phyloP scores from a whole-genome alignment of 2,797 vertebrate genomes.

The Anas georgica region DNA sequence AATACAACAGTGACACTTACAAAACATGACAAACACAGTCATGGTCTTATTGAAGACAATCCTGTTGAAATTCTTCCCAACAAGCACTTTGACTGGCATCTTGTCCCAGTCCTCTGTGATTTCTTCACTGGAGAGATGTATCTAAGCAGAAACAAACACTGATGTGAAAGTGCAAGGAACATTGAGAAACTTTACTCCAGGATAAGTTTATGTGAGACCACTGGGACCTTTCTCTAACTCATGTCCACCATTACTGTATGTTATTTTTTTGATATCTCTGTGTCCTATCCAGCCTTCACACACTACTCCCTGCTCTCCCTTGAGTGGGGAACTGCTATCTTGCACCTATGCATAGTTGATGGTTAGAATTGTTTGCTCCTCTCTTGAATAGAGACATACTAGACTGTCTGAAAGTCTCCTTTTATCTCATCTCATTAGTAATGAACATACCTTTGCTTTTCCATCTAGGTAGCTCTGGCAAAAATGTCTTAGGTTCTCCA shows the following conservation, averaged over 20 bases:
- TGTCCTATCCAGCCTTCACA: not conserved
- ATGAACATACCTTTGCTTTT: slow-evolving; percentile 85
- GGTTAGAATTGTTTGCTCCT: not conserved
- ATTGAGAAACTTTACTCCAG: not conserved
- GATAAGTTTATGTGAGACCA: not conserved
- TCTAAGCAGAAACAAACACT: slow-evolving; percentile 59
- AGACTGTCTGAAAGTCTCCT: not conserved
- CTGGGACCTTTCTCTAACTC: not conserved
- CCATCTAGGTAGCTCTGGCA: slow-evolving; percentile 83
- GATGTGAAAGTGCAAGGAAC: not conserved
- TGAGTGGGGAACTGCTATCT: not conserved
- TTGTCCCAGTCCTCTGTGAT: slow-evolving; percentile 87
- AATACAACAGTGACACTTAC: slow-evolving; percentile 77
- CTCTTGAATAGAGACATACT: not conserved
- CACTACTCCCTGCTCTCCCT: not conserved
- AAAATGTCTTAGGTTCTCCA: slow-evolving; percentile 79
- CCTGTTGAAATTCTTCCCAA: slow-evolving; percentile 88
- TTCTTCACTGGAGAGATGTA: slow-evolving; percentile 82
- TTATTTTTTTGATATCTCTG: not conserved
- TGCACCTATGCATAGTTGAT: accelerated
- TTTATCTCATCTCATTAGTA: not conserved
- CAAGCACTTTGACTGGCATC: slow-evolving; percentile 87
- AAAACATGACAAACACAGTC: slow-evolving; percentile 90
- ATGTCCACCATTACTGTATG: not conserved
- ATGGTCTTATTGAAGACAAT: slow-evolving; percentile 85